A percentile compares a stretch with the other conserved stretches of the same genome.
Evolutionary conservation across 2,797 vertebrate genomes (phyloP).

Genomic region (Chromis chromis): DNA sequence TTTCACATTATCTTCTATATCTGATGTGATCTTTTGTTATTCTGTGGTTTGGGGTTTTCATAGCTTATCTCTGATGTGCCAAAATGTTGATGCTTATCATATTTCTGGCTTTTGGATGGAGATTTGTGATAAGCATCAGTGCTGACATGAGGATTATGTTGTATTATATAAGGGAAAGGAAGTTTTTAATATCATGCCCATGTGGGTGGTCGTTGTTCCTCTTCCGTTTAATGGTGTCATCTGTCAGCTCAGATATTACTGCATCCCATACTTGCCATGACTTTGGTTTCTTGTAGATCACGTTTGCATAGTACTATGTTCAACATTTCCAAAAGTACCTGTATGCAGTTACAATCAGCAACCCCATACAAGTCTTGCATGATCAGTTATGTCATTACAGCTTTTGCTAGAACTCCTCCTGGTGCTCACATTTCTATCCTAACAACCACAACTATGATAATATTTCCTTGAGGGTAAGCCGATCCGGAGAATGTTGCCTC

Average conservation of each 20-base stretch:
- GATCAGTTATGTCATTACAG: constrained; percentile 22
- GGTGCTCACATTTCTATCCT: constrained; percentile 37
- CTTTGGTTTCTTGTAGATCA: constrained; percentile 16
- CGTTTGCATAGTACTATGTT: constrained; percentile 34
- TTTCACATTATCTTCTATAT: constrained; percentile 31
- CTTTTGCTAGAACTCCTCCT: constrained; percentile 8
- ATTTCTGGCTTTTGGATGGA: constrained; percentile 18
- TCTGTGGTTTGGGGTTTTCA: constrained; percentile 38
- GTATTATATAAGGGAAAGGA: constrained; percentile 33
- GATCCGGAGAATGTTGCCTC: constrained; percentile 54
- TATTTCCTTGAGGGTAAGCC: constrained; percentile 58
- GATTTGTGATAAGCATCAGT: constrained; percentile 35
- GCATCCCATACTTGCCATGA: constrained; percentile 7
- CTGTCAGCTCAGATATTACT: constrained; percentile 26
- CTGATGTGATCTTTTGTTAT: constrained; percentile 52
- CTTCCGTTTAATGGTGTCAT: constrained; percentile 23
- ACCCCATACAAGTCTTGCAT: constrained; percentile 41
- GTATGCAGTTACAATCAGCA: constrained; percentile 11
- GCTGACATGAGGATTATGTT: constrained; percentile 49
- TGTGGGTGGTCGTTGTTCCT: constrained; percentile 55
- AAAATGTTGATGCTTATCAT: constrained; percentile 38
- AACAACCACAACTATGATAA: constrained; percentile 56
- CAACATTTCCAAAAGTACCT: constrained; percentile 18
- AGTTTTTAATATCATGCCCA: constrained; percentile 36
- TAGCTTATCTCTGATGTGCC: not conserved